A percentile compares a stretch with the other conserved stretches of the same genome.
Conservation (phyloP, 2,888 invertebrate species). For the Mimachlamys varia region DNA sequence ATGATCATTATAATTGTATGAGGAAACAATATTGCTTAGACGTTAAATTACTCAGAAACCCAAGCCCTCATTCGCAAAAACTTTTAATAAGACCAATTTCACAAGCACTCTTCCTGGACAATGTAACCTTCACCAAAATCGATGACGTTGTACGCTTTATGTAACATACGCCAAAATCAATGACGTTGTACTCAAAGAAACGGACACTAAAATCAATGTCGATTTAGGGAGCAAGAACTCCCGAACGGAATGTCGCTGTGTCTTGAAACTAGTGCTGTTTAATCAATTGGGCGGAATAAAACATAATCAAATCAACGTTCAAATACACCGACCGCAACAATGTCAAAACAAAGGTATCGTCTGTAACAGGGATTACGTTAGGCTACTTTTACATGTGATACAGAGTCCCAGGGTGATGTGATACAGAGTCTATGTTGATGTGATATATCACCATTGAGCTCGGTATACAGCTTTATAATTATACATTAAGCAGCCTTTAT, state of each 20-base stretch:
- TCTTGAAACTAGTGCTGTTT: not conserved
- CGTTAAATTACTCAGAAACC: too few species aligned
- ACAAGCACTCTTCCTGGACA: too few species aligned
- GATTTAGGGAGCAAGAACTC: not conserved
- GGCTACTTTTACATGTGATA: not conserved
- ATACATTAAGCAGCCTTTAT: not conserved
- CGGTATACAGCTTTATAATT: not conserved
- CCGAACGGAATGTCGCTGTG: not conserved
- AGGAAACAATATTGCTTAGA: too few species aligned
- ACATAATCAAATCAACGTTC: not conserved
- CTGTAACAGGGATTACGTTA: not conserved
- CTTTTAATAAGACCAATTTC: too few species aligned
- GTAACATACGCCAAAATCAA: conserved; percentile 9
- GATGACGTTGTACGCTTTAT: not conserved
- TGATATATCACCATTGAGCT: not conserved
- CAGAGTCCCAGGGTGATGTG: not conserved
- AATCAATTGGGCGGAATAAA: not conserved
- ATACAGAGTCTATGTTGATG: not conserved
- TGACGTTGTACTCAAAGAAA: not conserved
- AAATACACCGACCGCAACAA: not conserved
- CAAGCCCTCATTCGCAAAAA: too few species aligned
- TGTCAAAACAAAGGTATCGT: not conserved
- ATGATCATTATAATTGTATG: too few species aligned
- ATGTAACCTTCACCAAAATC: too few species aligned
- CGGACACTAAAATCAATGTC: not conserved